Evolutionary conservation across 2,888 invertebrate species (phyloP).

Genomic region (Rhagonycha fulva): DNA sequence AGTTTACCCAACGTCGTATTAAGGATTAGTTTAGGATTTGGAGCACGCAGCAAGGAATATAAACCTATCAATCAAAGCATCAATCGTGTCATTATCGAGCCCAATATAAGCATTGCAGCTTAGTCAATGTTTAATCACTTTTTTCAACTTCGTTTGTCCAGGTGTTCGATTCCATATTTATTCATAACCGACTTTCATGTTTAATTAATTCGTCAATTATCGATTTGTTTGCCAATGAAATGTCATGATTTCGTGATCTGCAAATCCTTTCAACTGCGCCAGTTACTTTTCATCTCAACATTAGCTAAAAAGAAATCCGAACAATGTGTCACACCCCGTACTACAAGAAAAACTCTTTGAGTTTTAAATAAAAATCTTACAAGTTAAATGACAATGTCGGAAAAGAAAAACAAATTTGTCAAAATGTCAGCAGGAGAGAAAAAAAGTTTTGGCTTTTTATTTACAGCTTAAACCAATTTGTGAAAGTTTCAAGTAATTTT

Average conservation of each 20-base stretch:
- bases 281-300: too few species aligned
- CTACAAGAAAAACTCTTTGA: slow-evolving; percentile 21
- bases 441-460: slow-evolving; percentile 36
- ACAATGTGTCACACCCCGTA: slow-evolving; percentile 26
- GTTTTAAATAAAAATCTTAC: slow-evolving; percentile 27
- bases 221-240: not conserved
- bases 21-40: slow-evolving; percentile 47
- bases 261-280: too few species aligned
- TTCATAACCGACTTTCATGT: slow-evolving; percentile 28
- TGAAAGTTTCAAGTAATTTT: slow-evolving; percentile 46
- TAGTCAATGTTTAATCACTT: slow-evolving; percentile 23
- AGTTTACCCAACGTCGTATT: slow-evolving; percentile 40
- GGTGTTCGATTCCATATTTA: not conserved
- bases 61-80: slow-evolving; percentile 52
- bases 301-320: too few species aligned
- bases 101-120: slow-evolving; percentile 20
- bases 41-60: slow-evolving; percentile 48
- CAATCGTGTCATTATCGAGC: slow-evolving; percentile 40
- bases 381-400: slow-evolving; percentile 23
- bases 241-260: too few species aligned
- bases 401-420: slow-evolving; percentile 50
- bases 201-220: not conserved
- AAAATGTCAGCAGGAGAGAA: slow-evolving; percentile 44
- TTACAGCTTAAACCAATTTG: slow-evolving; percentile 41
- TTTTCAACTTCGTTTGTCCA: not conserved